A percentile compares a stretch with the other conserved stretches of the same genome.
phyloP scores from a whole-genome alignment of 2,888 invertebrate species.

The Unio delphinus region DNA sequence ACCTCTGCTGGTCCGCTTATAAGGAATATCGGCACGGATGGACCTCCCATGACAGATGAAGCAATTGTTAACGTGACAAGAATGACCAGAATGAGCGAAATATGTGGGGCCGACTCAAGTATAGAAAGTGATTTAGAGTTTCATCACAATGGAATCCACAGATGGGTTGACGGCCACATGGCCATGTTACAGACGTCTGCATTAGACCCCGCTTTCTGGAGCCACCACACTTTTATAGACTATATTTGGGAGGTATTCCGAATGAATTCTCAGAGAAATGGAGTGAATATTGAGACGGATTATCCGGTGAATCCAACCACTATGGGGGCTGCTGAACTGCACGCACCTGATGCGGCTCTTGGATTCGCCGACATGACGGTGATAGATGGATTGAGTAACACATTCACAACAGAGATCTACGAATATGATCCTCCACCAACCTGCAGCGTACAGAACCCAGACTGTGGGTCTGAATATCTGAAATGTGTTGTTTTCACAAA shows the following conservation, averaged over 20 bases:
- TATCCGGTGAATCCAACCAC: slow-evolving; percentile 16
- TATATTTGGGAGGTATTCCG: slow-evolving; percentile 52
- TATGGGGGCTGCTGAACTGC: slow-evolving; percentile 32
- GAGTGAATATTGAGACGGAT: too few species aligned
- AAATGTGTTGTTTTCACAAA: slow-evolving; percentile 27
- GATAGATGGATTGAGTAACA: slow-evolving; percentile 40
- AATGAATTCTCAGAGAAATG: slow-evolving; percentile 21
- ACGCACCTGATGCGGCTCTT: slow-evolving; percentile 39
- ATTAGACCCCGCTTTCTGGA: slow-evolving; percentile 54
- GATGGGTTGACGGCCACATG: slow-evolving; percentile 55
- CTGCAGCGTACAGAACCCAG: slow-evolving; percentile 28
- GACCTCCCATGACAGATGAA: slow-evolving; percentile 36
- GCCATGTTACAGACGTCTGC: slow-evolving; percentile 44
- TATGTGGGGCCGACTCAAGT: slow-evolving; percentile 38
- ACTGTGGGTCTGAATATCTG: slow-evolving; percentile 48
- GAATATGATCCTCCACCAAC: slow-evolving; percentile 47
- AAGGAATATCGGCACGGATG: slow-evolving; percentile 46
- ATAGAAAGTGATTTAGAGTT: slow-evolving; percentile 44
- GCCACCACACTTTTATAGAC: slow-evolving; percentile 53
- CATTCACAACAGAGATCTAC: slow-evolving; percentile 35
- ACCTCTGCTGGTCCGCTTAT: slow-evolving; percentile 41
- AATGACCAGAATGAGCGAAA: slow-evolving; percentile 17
- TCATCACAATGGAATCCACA: slow-evolving; percentile 49
- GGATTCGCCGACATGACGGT: slow-evolving; percentile 46
- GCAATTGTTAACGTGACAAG: slow-evolving; percentile 38